Base-by-base conservation (phyloP, 1,140 invertebrate species). In the Cydia amplana region DNA sequence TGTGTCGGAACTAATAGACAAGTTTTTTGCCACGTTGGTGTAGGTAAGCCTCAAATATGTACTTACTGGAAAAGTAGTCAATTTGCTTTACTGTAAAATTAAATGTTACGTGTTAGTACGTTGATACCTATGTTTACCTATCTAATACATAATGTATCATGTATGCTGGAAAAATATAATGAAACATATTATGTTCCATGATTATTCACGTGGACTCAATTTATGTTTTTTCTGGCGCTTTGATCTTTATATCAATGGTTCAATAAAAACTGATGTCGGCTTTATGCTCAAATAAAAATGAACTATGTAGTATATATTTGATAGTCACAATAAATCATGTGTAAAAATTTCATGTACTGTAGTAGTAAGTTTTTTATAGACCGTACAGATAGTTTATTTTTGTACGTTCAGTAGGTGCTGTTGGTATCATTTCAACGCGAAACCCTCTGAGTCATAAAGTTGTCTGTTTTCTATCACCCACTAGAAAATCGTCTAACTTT, bases 201-300 rank as follows among this genome's bases (percentile, higher is more conserved):
- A 51, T n/a, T 6, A 51, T n/a, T 51, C n/a, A 51, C 20, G 10
- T 60, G 10, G 18, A 20, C 55, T 16, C 49, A 51, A 60, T 23
- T 23, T 12, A 23, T 60, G n/a, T 60, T 60, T 23, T 60, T 23
- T 10, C 20, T 23, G 7, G 7, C 9, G 16, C 55, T 60, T 60
- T 60, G 55, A 60, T 60, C 55, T 60, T 60, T 60, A n/a, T 23
- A 60, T 20, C 55, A 60, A 60, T 60, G 2, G 20, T 60, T 12
- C 55, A 23, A 60, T 60, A 60, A 60, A 60, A 51, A 7, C 16
- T 6, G 6, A 12, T 60, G 18, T 60, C 18, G 16, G 55, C 3
- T 60, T 60, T 23, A 60, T 60, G 20, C 23, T 60, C 7, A 60
- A 60, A 60, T 23, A 55, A 55, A 55, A 55, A 55, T 55, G n/a